phyloP scores from a whole-genome alignment of 2,113 vertebrate species.

The Pantherophis guttatus region DNA sequence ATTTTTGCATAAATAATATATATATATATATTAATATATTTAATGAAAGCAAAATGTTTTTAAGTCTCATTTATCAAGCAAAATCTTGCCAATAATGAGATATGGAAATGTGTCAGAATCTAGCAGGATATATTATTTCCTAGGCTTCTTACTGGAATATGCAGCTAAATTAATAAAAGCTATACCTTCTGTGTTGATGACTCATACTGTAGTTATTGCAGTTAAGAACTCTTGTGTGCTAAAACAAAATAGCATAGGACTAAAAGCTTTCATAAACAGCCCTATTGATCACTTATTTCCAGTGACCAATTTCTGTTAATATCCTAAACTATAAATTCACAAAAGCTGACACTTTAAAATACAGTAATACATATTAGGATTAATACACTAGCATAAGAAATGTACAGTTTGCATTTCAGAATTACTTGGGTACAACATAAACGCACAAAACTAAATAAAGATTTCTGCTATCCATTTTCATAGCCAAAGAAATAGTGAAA shows the following conservation, averaged over 20 bases:
- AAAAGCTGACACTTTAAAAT: constrained; percentile 57
- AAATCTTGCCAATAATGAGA: background rate
- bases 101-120: background rate
- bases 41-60: background rate
- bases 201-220: background rate
- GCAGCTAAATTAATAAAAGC: background rate
- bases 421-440: background rate
- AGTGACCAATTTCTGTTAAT: constrained; percentile 16
- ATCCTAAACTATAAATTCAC: constrained; percentile 37
- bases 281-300: constrained; percentile 18
- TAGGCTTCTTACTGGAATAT: background rate
- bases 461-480: background rate
- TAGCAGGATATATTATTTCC: background rate
- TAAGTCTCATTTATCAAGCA: background rate
- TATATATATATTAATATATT: background rate
- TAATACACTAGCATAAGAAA: constrained; percentile 21
- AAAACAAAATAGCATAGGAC: background rate
- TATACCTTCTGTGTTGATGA: background rate
- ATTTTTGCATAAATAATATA: too few species aligned
- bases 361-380: constrained; percentile 36
- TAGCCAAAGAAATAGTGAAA: background rate
- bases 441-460: background rate
- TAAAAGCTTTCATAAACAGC: constrained; percentile 22
- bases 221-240: background rate
- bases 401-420: constrained; percentile 39